Conservation (phyloP, 2,888 invertebrate species). For the Autographa gamma region DNA sequence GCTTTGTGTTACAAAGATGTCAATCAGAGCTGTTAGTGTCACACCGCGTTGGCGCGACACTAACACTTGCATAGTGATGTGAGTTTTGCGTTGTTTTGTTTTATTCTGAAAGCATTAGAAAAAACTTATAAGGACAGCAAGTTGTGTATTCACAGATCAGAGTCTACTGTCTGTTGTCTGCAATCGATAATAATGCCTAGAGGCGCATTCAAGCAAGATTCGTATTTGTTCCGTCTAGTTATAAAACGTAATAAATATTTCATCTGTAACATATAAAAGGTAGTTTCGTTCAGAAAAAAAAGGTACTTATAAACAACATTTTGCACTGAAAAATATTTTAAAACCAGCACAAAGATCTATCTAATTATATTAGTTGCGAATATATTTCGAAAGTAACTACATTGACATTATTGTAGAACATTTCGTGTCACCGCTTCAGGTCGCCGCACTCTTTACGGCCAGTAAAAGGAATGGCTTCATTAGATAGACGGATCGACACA, state of each 20-base stretch:
- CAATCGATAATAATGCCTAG: too few species aligned
- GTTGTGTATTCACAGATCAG: too few species aligned
- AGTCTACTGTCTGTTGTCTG: too few species aligned
- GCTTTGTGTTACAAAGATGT: neutral
- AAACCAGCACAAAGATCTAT: neutral
- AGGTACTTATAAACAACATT: too few species aligned
- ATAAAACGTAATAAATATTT: too few species aligned
- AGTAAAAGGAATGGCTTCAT: constrained; percentile 78
- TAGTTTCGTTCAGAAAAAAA: too few species aligned
- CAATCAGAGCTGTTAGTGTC: neutral
- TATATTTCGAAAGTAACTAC: constrained; percentile 26
- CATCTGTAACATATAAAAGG: too few species aligned
- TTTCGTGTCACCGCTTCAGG: constrained; percentile 52
- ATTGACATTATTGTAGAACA: constrained; percentile 52
- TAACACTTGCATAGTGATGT: neutral
- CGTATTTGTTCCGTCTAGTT: too few species aligned
- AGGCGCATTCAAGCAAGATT: too few species aligned
- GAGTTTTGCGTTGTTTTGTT: neutral
- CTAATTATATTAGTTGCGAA: neutral
- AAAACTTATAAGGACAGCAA: neutral
- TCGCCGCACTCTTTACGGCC: constrained; percentile 69
- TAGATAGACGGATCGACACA: constrained; percentile 67
- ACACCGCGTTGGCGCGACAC: neutral
- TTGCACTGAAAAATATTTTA: too few species aligned
- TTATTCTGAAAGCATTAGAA: neutral